Evolutionary conservation across 1,140 invertebrate species (phyloP).

Genomic region (Berghia stephanieae): DNA sequence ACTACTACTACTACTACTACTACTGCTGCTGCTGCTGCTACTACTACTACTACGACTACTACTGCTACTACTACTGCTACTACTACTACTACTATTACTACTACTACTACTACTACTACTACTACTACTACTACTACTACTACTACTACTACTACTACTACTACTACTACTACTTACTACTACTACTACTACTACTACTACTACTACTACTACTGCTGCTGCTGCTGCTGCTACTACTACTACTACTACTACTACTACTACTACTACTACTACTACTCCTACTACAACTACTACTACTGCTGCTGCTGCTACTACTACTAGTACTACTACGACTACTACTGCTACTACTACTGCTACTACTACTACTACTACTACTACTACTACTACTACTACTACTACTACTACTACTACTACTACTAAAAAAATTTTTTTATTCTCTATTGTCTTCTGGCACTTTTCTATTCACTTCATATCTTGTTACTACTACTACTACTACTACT

Average conservation of each 20-base stretch:
- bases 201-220: conserved; percentile 1
- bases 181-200: conserved; percentile 2
- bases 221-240: conserved; percentile 1
- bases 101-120: conserved; percentile 32
- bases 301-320: too few species aligned
- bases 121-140: conserved; percentile 31
- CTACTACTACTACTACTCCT: too few species aligned
- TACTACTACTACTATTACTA: conserved; percentile 9
- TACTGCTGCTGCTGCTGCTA: background rate
- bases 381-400: too few species aligned
- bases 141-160: conserved; percentile 10
- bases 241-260: conserved; percentile 2
- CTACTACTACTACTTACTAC: too few species aligned
- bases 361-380: background rate
- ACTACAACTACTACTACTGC: background rate
- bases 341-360: conserved; percentile 1
- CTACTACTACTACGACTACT: too few species aligned
- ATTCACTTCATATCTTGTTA: too few species aligned
- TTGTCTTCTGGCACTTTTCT: too few species aligned
- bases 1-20: background rate
- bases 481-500: too few species aligned
- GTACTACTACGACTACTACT: too few species aligned
- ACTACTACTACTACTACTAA: too few species aligned
- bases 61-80: background rate
- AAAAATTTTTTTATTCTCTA: too few species aligned